These are phyloP conservation scores for Drosophila prosaltans DNA, from an alignment of 1,140 invertebrate genomes.

Conservation along the genomic window DNA sequence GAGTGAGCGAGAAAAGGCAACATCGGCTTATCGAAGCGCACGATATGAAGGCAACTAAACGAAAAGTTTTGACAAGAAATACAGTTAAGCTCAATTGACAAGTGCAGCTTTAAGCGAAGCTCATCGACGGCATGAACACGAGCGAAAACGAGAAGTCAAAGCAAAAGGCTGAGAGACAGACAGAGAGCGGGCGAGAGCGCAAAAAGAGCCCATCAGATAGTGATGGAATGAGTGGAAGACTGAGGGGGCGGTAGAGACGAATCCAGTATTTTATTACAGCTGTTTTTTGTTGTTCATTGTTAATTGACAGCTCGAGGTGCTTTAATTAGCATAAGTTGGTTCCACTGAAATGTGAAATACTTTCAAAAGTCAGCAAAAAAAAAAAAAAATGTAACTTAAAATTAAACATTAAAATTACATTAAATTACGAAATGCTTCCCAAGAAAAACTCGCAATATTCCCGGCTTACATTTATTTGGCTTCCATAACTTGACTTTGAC, in stretches of 20 bases:
- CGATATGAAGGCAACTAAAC: slow-evolving; percentile 51
- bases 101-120: slow-evolving; percentile 69
- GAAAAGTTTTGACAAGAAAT: slow-evolving; percentile 36
- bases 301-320: slow-evolving; percentile 24
- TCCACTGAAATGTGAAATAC: slow-evolving; percentile 1
- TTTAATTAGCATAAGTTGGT: slow-evolving; percentile 29
- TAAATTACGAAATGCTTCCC: not conserved
- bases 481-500: not conserved
- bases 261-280: slow-evolving; percentile 38
- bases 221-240: not conserved
- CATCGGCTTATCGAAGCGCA: slow-evolving; percentile 26
- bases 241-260: not conserved
- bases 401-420: not conserved
- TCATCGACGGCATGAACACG: slow-evolving; percentile 6
- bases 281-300: slow-evolving; percentile 20
- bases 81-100: slow-evolving; percentile 43
- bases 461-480: not conserved
- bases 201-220: not conserved
- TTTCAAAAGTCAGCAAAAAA: slow-evolving; percentile 10
- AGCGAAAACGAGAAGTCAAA: slow-evolving; percentile 14
- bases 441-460: not conserved
- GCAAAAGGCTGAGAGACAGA: slow-evolving; percentile 3
- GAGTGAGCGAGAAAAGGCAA: slow-evolving; percentile 41
- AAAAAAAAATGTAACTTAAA: not conserved
- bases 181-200: not conserved